Evolutionary conservation across 2,888 invertebrate species (phyloP), one percentile per base, ranked within the genome.

Genomic region (Clunio marinus): DNA sequence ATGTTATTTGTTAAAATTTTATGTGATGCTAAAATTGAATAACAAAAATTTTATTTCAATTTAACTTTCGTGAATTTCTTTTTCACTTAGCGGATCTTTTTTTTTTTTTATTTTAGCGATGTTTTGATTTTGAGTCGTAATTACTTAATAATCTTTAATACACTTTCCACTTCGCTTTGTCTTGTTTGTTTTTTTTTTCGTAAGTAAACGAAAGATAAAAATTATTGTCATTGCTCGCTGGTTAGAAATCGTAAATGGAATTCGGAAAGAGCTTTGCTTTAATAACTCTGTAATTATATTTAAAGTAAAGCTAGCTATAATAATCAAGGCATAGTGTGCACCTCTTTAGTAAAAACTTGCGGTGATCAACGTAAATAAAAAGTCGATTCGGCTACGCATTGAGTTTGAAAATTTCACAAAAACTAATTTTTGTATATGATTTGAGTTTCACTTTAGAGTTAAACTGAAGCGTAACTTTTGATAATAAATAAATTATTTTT

Each of bases 91-190:
- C n/a, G n/a, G n/a, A n/a, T n/a, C n/a, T 3, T n/a, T n/a, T 59
- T 59, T 28, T 35, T 15, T n/a, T n/a, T n/a, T n/a, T n/a, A n/a
- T n/a, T n/a, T n/a, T n/a, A n/a, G n/a, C n/a, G n/a, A n/a, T n/a
- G n/a, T n/a, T 55, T 55, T 32, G 20, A 55, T 35, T 55, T 32
- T 20, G 55, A 35, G 51, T 66, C 66, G 32, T 66, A 66, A 66
- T 66, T 66, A 35, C 24, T 66, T 46, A 66, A 66, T 66, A 46
- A 46, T 22, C 27, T 66, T 35, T 35, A 66, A 66, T 66, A 66
- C 66, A 55, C 66, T 66, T 66, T 66, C 66, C 55, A 66, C 35
- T 24, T 32, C n/a, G 57, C 3, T 25, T 17, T 45, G 4, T 4
- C 45, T 15, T 7, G 3, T 45, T 15, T 45, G 27, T 25, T 57